Base-by-base conservation (phyloP, 2,797 vertebrate genomes). In the Pantherophis alleghaniensis region DNA sequence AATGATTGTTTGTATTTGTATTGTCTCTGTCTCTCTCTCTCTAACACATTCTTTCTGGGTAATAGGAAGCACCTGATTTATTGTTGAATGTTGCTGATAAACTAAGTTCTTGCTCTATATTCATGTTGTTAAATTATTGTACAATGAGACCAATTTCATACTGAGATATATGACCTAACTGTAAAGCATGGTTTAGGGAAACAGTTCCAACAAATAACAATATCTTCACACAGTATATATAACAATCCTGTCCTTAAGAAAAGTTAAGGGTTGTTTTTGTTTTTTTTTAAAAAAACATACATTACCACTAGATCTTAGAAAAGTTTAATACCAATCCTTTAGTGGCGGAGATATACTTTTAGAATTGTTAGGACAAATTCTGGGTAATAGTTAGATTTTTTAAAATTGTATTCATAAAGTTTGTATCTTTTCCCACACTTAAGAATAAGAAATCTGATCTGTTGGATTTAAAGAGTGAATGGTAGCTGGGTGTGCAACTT, bases 11-110 rank as follows among this genome's bases (percentile, higher is more conserved):
- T 95, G 96, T 95, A 88, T 60, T 91, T 92, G 93, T 93, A 93
- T 97, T 97, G 95, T 97, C 96, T 96, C 95, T 96, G 94, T 91
- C 96, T 97, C 95, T 96, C 95, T 91, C 96, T 96, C 95, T 91
- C 94, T 96, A 97, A 97, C 95, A 94, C 94, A 96, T 96, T 97
- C 95, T 96, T 94, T 95, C 95, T 94, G 94, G 95, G 95, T 97
- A 97, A 96, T 88, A 94, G 94, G 79, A 96, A 91, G 96, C 94
- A 95, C 63, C 57, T 97, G 96, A 97, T 96, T 95, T 96, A 91
- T 89, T 93, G 88, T 86, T 96, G 95, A 96, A 95, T 95, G 95
- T 91, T 87, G 86, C 60, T 0, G 63, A 95, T 94, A 94, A 94
- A 95, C 91, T 60, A 74, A 88, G 28, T 51, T 51, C 88, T 96